Evolutionary conservation across 1,140 invertebrate genomes (phyloP).

Genomic region (Drosophila littoralis): DNA sequence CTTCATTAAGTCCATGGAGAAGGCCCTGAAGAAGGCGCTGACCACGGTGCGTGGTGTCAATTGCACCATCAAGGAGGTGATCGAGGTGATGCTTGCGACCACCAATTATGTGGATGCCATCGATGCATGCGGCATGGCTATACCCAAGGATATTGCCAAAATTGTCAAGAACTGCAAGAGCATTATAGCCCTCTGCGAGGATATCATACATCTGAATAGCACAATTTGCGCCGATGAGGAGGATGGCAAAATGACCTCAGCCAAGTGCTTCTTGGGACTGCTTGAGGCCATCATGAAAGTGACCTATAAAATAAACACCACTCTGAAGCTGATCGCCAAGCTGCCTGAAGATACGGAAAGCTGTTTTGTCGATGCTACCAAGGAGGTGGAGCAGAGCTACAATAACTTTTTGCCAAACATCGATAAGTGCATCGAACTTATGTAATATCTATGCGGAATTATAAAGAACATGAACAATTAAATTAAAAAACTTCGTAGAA

Average conservation of each 20-base stretch:
- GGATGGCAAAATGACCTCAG: not conserved
- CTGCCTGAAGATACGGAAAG: constrained; percentile 45
- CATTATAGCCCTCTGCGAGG: constrained; percentile 38
- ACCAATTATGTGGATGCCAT: constrained; percentile 46
- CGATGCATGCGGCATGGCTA: constrained; percentile 34
- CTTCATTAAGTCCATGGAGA: constrained; percentile 20
- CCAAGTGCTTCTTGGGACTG: constrained; percentile 17
- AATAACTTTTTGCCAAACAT: constrained; percentile 48
- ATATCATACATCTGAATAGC: constrained; percentile 37
- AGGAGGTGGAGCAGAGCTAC: constrained; percentile 23
- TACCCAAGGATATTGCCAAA: constrained; percentile 50
- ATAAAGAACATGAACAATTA: not conserved
- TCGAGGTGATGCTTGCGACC: constrained; percentile 19
- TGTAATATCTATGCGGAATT: constrained; percentile 9
- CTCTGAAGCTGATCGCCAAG: constrained; percentile 30
- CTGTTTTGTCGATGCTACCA: constrained; percentile 48
- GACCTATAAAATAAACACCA: constrained; percentile 25
- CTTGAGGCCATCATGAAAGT: constrained; percentile 24
- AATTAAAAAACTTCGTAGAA: too few species aligned
- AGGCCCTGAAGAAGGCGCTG: constrained; percentile 11
- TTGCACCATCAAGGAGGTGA: constrained; percentile 56
- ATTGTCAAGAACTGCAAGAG: constrained; percentile 40
- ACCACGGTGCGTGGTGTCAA: constrained; percentile 52
- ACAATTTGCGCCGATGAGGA: constrained; percentile 31
- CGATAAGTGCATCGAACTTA: constrained; percentile 37